Evolutionary conservation across 2,797 vertebrate species (phyloP).

Genomic region (Siniperca undulata): DNA sequence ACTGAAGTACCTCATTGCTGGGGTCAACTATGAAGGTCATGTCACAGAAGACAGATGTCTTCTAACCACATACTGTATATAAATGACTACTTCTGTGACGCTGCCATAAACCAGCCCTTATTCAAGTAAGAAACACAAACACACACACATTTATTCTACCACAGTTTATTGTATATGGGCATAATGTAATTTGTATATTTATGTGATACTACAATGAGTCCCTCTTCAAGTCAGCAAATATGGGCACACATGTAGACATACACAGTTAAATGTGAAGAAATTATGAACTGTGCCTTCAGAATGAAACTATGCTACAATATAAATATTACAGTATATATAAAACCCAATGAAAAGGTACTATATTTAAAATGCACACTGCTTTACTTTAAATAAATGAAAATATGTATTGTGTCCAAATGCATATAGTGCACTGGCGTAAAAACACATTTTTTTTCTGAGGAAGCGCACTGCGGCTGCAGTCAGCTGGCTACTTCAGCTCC

Average conservation of each 20-base stretch:
- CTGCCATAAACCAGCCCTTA: constrained; percentile 75
- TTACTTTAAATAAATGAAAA: constrained; percentile 5
- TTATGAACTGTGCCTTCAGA: background rate
- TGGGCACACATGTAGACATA: background rate
- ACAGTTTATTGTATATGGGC: background rate
- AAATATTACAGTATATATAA: background rate
- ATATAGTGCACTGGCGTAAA: constrained; percentile 2
- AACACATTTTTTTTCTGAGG: background rate
- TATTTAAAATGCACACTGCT: background rate
- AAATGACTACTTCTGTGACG: constrained; percentile 91
- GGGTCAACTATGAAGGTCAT: constrained; percentile 91
- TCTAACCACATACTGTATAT: constrained; percentile 88
- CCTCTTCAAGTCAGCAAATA: background rate
- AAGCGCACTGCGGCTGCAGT: constrained; percentile 68
- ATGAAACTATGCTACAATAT: background rate
- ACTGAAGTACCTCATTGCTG: constrained; percentile 90
- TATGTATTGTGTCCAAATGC: constrained; percentile 17
- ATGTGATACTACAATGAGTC: background rate
- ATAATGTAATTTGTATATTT: background rate
- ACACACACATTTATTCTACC: constrained; percentile 55
- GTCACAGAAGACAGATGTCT: constrained; percentile 92
- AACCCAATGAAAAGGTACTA: background rate
- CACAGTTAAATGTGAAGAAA: background rate
- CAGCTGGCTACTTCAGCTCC: constrained; percentile 28
- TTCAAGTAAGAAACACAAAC: constrained; percentile 82